A percentile compares a stretch with the other conserved stretches of the same genome.
Evolutionary conservation across 2,888 invertebrate species (phyloP).

Genomic region (Drosophila neonasuta): DNA sequence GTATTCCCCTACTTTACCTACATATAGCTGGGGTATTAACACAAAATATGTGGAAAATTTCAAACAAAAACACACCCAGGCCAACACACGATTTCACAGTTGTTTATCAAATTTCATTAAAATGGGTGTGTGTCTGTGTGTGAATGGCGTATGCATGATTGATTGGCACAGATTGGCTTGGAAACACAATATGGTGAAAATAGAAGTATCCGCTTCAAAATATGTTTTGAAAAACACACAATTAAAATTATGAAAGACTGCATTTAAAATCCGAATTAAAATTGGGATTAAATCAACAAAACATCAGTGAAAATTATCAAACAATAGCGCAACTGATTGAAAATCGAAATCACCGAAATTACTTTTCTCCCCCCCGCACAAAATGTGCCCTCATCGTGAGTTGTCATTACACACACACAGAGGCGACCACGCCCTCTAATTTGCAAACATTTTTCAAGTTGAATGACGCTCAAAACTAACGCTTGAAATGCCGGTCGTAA

Average conservation of each 20-base stretch:
- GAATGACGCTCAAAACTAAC: neutral
- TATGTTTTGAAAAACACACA: slow-evolving; percentile 15
- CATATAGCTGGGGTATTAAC: slow-evolving; percentile 1
- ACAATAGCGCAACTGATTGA: neutral
- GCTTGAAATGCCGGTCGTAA: neutral
- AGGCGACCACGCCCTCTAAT: neutral
- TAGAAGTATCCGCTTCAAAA: slow-evolving; percentile 13
- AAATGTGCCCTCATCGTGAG: neutral
- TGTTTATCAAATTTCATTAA: slow-evolving; percentile 30
- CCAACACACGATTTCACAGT: slow-evolving; percentile 14
- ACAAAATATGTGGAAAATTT: slow-evolving; percentile 8
- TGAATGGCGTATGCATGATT: slow-evolving; percentile 53
- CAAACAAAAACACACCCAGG: slow-evolving; percentile 29
- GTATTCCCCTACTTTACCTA: neutral
- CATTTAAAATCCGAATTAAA: neutral
- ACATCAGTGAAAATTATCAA: neutral
- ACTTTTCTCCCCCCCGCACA: neutral
- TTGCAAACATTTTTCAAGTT: slow-evolving; percentile 4
- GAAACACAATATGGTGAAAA: slow-evolving; percentile 48
- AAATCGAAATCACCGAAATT: neutral
- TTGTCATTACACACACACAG: neutral
- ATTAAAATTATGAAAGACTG: neutral
- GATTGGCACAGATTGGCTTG: slow-evolving; percentile 60
- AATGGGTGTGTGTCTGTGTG: slow-evolving; percentile 11
- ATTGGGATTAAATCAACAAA: neutral